phyloP scores from a whole-genome alignment of 2,113 vertebrate species.

The Rhineura floridana region DNA sequence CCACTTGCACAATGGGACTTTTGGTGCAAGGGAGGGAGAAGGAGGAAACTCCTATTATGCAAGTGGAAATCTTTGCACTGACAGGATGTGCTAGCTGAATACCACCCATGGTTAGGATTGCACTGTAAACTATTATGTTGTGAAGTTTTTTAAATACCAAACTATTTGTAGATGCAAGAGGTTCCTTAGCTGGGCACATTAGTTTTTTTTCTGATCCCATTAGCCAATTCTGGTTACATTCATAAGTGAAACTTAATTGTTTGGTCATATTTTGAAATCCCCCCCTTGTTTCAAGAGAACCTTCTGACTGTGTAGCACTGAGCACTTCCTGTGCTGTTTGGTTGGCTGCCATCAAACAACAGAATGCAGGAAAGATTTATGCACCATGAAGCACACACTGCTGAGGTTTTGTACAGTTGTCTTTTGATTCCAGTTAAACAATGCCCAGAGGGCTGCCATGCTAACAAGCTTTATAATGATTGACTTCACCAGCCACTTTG shows the following conservation, averaged over 20 bases:
- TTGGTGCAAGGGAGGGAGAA: no score
- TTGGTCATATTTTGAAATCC: constrained; percentile 42
- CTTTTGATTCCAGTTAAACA: constrained; percentile 79
- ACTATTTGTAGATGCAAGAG: not conserved
- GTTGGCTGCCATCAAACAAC: constrained; percentile 75
- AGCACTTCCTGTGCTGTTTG: constrained; percentile 72
- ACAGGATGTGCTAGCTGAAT: no score
- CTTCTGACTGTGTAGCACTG: constrained; percentile 68
- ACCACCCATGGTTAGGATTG: no score
- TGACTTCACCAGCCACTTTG: constrained; percentile 76
- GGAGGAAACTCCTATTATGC: no score
- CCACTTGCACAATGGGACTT: no score
- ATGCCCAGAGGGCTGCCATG: constrained; percentile 77
- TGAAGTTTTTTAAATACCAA: not conserved
- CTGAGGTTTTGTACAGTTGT: constrained; percentile 73
- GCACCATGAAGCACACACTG: constrained; percentile 73
- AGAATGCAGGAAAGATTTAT: constrained; percentile 68
- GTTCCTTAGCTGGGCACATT: not conserved
- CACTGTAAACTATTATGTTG: not conserved
- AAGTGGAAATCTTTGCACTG: no score
- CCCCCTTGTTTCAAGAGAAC: constrained; percentile 44
- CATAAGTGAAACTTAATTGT: constrained; percentile 51
- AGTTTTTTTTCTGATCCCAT: not conserved
- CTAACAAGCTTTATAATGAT: constrained; percentile 83
- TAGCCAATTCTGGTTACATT: constrained; percentile 20